Evolutionary conservation across 2,888 invertebrate genomes (phyloP).

Genomic region (Drosophila incognita): DNA sequence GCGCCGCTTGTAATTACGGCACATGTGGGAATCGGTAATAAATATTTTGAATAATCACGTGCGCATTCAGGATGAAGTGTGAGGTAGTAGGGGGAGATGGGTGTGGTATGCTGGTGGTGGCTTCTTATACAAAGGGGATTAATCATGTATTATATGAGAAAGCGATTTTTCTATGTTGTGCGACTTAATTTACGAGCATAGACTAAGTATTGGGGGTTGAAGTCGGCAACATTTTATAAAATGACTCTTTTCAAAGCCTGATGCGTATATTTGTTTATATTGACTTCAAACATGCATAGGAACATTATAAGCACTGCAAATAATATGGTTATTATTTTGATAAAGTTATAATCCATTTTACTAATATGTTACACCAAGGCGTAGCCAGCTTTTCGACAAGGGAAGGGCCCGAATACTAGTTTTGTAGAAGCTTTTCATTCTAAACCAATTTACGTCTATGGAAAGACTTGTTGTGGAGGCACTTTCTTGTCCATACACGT

Average conservation of each 20-base stretch:
- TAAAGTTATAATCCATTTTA: not conserved
- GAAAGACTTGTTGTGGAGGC: no score
- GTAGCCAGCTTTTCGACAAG: no score
- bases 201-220: not conserved
- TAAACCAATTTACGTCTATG: no score
- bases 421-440: no score
- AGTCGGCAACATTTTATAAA: not conserved
- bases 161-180: not conserved
- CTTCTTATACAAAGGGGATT: constrained; percentile 26
- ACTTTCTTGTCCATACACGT: no score
- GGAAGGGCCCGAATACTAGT: no score
- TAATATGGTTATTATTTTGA: not conserved
- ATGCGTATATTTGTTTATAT: not conserved
- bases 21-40: constrained; percentile 55
- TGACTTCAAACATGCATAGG: not conserved
- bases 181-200: constrained; percentile 31
- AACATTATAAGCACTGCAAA: not conserved
- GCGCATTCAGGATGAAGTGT: constrained; percentile 4
- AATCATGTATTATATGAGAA: constrained; percentile 19
- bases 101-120: constrained; percentile 11
- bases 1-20: constrained; percentile 47
- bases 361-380: no score
- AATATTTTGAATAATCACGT: constrained; percentile 60
- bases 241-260: not conserved
- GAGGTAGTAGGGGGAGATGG: not conserved